Evolutionary conservation across 2,888 invertebrate species (phyloP), one percentile per base, ranked within the genome.

Genomic region (Dynastes maya): DNA sequence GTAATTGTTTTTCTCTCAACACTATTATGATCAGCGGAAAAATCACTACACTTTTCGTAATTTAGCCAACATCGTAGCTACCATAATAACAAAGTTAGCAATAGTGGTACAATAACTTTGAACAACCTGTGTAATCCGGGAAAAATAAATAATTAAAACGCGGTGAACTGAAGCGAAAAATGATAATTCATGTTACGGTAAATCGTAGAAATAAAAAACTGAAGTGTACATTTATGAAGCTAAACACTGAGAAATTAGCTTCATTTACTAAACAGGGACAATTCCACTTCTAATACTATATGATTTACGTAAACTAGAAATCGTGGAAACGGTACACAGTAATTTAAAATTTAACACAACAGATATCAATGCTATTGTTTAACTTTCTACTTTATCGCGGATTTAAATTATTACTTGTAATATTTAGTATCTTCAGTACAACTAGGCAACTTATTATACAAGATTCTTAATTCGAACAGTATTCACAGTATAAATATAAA

Each of bases 151-250:
- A 63, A 11, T 13, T 11, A 32, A 32, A 13, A 63, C 61, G 55
- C 40, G 65, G 40, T 29, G 51, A 68, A 68, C 68, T 68, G 51
- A 29, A 68, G 68, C 49, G 68, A 63, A 51, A 51, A 68, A 68
- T 68, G 68, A 49, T 68, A 68, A 68, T 68, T 51, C n/a, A 29
- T 68, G 29, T 68, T 68, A 68, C 68, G 68, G 68, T 68, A 68
- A 27, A 27, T 32, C 27, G 29, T 32, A 11, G 55, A 55, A 55
- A 55, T 55, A 22, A 55, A 0, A 22, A 55, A 16, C 2, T n/a
- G 4, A 55, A 4, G 6, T 55, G 9, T 45, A 9, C 6, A 45
- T 45, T 45, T 45, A 45, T 45, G 11, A 45, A 45, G 45, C 45
- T 45, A 45, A 45, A 8, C 32, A 32, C 2, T 11, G 45, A 45